phyloP scores from a whole-genome alignment of 2,797 vertebrate species.

The Glyptemys insculpta region DNA sequence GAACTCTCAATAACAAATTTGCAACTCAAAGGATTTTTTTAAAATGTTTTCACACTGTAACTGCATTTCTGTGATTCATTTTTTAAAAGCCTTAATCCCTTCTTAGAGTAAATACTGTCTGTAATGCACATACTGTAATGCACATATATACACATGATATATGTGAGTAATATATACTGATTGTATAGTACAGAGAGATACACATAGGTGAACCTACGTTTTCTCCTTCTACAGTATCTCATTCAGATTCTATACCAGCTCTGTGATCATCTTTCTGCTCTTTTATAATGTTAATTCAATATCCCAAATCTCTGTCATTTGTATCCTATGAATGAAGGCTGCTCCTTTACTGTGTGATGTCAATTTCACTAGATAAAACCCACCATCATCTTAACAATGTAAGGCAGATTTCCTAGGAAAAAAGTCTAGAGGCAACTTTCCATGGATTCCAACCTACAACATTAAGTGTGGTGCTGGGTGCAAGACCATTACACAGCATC shows the following conservation, averaged over 20 bases:
- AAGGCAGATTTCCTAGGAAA: not conserved
- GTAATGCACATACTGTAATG: not conserved
- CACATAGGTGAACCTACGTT: not conserved
- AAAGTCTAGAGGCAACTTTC: not conserved
- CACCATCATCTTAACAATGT: not conserved
- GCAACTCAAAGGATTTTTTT: not conserved
- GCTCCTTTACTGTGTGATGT: not conserved
- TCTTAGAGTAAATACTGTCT: not conserved
- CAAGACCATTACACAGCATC: not conserved
- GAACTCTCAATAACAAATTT: not conserved
- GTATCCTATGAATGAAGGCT: not conserved
- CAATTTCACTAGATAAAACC: slow-evolving; percentile 26
- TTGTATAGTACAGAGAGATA: not conserved
- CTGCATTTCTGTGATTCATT: not conserved
- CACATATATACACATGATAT: not conserved
- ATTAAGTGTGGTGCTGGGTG: not conserved
- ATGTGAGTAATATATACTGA: not conserved
- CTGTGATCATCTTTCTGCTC: not conserved
- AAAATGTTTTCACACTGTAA: not conserved
- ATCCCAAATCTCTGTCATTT: not conserved
- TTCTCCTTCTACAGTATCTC: not conserved
- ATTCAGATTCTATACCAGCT: not conserved
- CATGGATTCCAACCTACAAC: not conserved
- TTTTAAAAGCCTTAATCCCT: not conserved
- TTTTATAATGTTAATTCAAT: not conserved